A percentile compares a stretch with the other conserved stretches of the same genome.
Evolutionary conservation across 2,888 invertebrate species (phyloP).

Genomic region (Hemicrepidius hirtus): DNA sequence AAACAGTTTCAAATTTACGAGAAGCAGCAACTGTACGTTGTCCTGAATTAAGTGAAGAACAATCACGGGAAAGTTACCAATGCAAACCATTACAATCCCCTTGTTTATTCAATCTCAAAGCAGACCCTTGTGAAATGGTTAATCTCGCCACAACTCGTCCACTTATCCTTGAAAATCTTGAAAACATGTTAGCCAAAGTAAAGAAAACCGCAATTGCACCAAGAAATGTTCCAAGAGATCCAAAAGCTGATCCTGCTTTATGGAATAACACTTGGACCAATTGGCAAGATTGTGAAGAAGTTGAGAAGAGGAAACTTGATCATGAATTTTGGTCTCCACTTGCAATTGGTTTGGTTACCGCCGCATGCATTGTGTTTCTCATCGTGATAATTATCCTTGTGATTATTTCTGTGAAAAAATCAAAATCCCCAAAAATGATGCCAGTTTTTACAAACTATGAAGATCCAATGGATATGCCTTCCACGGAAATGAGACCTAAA

Average conservation of each 20-base stretch:
- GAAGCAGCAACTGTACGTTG: constrained; percentile 65
- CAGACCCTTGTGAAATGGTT: constrained; percentile 74
- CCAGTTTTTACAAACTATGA: constrained; percentile 17
- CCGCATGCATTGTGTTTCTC: constrained; percentile 63
- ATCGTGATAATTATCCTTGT: constrained; percentile 62
- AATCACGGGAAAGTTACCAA: constrained; percentile 59
- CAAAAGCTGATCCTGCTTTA: constrained; percentile 72
- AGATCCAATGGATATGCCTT: constrained; percentile 55
- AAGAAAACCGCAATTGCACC: constrained; percentile 70
- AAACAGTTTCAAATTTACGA: constrained; percentile 60
- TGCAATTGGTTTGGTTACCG: constrained; percentile 64
- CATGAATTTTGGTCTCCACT: constrained; percentile 63
- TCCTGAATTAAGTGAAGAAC: constrained; percentile 57
- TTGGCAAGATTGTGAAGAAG: constrained; percentile 76
- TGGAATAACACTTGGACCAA: constrained; percentile 77
- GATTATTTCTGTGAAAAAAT: constrained; percentile 55
- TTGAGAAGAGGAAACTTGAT: constrained; percentile 59
- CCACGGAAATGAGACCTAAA: constrained; percentile 56
- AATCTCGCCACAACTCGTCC: constrained; percentile 72
- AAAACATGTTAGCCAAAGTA: constrained; percentile 70
- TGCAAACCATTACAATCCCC: constrained; percentile 68
- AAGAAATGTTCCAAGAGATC: constrained; percentile 71
- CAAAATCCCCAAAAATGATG: constrained; percentile 38
- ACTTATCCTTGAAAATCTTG: constrained; percentile 69
- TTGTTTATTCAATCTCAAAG: constrained; percentile 73